Percentiles rank a stretch among this genome's conserved stretches.
These are phyloP conservation scores for Melanitta fusca DNA, from an alignment of 2,797 vertebrate genomes.

Conservation along the genomic window DNA sequence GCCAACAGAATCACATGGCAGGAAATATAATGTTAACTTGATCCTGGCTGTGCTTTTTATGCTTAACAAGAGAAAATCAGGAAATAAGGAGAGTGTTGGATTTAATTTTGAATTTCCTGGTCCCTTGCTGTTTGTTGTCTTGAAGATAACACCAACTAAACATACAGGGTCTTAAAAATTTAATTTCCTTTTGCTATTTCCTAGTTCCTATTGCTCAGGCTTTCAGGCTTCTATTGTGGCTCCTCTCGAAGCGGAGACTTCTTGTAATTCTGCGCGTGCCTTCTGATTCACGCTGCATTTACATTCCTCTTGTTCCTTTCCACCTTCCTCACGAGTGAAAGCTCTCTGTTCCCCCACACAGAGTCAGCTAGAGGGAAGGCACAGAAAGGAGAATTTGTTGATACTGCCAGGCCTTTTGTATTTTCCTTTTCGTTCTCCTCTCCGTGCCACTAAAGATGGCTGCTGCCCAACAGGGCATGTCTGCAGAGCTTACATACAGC, in stretches of 20 bases:
- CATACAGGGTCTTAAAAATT: constrained; percentile 43
- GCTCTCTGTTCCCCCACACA: background rate
- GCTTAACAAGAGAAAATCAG: constrained; percentile 62
- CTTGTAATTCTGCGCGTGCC: constrained; percentile 31
- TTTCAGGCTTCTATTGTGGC: background rate
- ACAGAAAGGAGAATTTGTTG: background rate
- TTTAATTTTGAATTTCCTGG: constrained; percentile 64
- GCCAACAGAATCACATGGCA: background rate
- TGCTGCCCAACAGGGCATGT: background rate
- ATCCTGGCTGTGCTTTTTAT: constrained; percentile 37
- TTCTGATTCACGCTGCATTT: constrained; percentile 16
- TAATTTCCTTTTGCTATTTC: constrained; percentile 69
- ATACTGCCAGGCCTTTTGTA: background rate
- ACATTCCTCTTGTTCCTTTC: constrained; percentile 32
- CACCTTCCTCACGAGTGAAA: background rate
- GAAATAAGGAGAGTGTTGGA: constrained; percentile 59
- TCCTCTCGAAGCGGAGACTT: background rate
- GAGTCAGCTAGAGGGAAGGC: background rate
- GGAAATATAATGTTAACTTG: constrained; percentile 55
- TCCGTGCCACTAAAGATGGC: background rate
- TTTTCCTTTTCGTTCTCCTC: background rate
- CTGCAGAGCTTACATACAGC: background rate
- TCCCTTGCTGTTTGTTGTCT: constrained; percentile 48
- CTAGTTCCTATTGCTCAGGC: background rate
- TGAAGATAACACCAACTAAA: constrained; percentile 61